Evolutionary conservation across 2,797 vertebrate genomes (phyloP).

Genomic region (Pyrocephalus nanus): DNA sequence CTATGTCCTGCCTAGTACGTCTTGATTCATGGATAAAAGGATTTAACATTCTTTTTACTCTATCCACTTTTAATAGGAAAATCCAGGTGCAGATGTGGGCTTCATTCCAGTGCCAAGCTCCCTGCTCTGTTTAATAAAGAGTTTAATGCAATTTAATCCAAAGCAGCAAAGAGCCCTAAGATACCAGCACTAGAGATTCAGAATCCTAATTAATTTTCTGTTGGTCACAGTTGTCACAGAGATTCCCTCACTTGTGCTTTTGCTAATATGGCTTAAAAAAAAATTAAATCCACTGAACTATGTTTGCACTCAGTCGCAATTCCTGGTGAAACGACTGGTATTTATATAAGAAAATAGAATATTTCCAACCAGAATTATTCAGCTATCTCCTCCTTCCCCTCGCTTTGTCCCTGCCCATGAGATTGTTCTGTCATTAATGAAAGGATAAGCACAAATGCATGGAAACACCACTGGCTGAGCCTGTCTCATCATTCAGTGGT

Average conservation of each 20-base stretch:
- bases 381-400: neutral
- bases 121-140: conserved; percentile 70
- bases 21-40: conserved; percentile 51
- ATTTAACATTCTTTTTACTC: conserved; percentile 66
- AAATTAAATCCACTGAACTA: neutral
- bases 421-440: neutral
- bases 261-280: neutral
- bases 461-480: neutral
- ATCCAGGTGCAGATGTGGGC: conserved; percentile 71
- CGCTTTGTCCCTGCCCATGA: neutral
- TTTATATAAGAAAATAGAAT: neutral
- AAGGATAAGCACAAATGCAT: neutral
- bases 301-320: neutral
- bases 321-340: conserved; percentile 3
- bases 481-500: neutral
- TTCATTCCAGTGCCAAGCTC: conserved; percentile 63
- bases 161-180: conserved; percentile 54
- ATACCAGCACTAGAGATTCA: conserved; percentile 31
- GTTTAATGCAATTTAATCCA: conserved; percentile 65
- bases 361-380: neutral
- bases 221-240: conserved; percentile 46
- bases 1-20: conserved; percentile 27
- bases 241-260: neutral
- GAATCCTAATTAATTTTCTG: conserved; percentile 66
- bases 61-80: conserved; percentile 68